A percentile compares a stretch with the other conserved stretches of the same genome.
Evolutionary conservation across 2,888 invertebrate genomes (phyloP).

Genomic region (Pogonocherus hispidulus): DNA sequence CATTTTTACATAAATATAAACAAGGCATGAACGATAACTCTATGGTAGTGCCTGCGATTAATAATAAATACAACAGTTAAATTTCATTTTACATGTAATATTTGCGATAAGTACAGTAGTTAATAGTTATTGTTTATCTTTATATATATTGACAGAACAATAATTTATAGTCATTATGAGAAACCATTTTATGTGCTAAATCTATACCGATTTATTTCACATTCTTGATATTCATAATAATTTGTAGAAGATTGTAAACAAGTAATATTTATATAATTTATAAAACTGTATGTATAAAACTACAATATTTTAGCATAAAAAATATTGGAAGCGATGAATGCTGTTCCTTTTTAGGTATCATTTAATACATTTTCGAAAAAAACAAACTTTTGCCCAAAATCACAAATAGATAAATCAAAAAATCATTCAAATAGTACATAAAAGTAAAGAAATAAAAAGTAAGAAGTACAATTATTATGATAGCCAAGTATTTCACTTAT

Average conservation of each 20-base stretch:
- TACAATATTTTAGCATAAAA: too few species aligned
- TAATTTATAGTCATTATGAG: not conserved
- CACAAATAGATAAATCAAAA: too few species aligned
- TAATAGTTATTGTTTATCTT: not conserved
- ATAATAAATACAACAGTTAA: not conserved
- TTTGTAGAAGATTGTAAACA: conserved; percentile 10
- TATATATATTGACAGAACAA: not conserved
- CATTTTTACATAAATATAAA: not conserved
- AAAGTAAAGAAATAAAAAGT: too few species aligned
- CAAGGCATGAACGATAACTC: not conserved
- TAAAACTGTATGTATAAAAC: too few species aligned
- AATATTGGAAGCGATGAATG: too few species aligned
- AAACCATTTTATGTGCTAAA: not conserved
- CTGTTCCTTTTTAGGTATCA: too few species aligned
- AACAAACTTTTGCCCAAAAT: too few species aligned
- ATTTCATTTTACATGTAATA: conserved; percentile 24
- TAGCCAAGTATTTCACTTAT: too few species aligned
- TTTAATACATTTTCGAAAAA: too few species aligned
- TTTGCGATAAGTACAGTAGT: conserved; percentile 24
- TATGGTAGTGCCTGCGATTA: conserved; percentile 23
- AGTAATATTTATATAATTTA: too few species aligned
- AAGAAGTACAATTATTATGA: too few species aligned
- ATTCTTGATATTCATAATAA: not conserved
- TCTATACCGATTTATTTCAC: conserved; percentile 8
- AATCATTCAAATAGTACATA: too few species aligned